A percentile compares a stretch with the other conserved stretches of the same genome.
phyloP scores from a whole-genome alignment of 2,888 invertebrate genomes.

The Epirrhoe tristata region DNA sequence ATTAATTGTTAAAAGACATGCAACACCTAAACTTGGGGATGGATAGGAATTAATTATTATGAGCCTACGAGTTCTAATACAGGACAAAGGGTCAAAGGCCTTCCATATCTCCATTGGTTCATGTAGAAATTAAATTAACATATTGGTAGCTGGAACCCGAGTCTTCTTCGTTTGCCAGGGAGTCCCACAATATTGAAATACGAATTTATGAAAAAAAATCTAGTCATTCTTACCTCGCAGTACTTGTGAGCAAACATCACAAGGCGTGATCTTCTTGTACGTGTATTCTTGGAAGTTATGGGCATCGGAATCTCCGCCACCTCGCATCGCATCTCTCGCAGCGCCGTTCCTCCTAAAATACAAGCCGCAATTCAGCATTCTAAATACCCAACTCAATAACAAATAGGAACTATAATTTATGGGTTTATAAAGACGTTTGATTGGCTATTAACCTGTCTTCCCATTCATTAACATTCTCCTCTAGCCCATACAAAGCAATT shows the following conservation, averaged over 20 bases:
- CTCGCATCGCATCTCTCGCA: conserved; percentile 85
- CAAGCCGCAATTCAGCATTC: conserved; percentile 38
- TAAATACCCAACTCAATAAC: conserved; percentile 10
- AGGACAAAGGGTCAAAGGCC: too few relatives aligned
- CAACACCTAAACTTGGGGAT: neutral
- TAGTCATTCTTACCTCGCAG: conserved; percentile 89
- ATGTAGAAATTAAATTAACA: too few relatives aligned
- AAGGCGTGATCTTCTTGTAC: conserved; percentile 97
- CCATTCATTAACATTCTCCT: conserved; percentile 18
- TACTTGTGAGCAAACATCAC: conserved; percentile 97
- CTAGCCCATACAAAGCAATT: conserved; percentile 27
- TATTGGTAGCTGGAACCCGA: too few relatives aligned
- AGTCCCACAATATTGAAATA: too few relatives aligned
- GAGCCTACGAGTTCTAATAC: too few relatives aligned
- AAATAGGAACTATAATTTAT: conserved; percentile 17
- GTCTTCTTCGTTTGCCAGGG: too few relatives aligned
- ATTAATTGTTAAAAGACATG: neutral
- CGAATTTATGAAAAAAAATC: neutral
- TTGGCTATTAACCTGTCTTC: conserved; percentile 18
- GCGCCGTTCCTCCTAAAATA: conserved; percentile 90
- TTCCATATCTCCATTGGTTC: too few relatives aligned
- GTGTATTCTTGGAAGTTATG: conserved; percentile 97
- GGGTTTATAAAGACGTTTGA: conserved; percentile 14
- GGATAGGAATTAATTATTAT: neutral
- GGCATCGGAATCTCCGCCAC: conserved; percentile 88